phyloP scores from a whole-genome alignment of 2,113 vertebrate genomes.

The Oryzias celebensis region DNA sequence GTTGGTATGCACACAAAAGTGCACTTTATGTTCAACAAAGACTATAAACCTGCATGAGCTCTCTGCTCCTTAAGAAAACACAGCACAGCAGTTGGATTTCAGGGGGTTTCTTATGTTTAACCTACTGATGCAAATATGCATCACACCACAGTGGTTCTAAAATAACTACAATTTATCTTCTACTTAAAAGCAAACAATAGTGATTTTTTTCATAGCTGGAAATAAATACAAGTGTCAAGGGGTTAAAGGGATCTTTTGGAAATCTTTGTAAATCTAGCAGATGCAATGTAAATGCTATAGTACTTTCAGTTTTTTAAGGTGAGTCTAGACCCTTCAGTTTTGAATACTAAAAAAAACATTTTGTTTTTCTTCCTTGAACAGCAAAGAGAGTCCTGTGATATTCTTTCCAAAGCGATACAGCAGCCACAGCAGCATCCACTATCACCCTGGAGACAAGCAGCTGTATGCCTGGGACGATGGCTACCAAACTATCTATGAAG shows the following conservation, averaged over 20 bases:
- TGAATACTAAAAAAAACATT: not conserved
- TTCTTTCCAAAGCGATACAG: slow-evolving; percentile 87
- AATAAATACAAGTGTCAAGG: no score
- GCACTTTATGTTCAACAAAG: not conserved
- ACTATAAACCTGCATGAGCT: no score
- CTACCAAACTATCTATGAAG: slow-evolving; percentile 89
- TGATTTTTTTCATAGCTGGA: no score
- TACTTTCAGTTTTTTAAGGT: not conserved
- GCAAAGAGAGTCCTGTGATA: slow-evolving; percentile 69
- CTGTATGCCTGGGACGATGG: slow-evolving; percentile 94
- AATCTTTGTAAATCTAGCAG: no score
- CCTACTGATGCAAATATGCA: no score
- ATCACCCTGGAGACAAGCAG: slow-evolving; percentile 86
- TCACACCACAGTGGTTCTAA: no score
- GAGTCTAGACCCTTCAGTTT: not conserved
- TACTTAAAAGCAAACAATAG: no score
- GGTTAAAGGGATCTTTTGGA: no score
- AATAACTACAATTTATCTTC: no score
- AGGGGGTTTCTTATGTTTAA: no score
- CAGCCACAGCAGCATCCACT: slow-evolving; percentile 86
- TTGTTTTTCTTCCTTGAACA: slow-evolving; percentile 19
- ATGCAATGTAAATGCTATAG: not conserved
- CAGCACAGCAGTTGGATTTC: no score
- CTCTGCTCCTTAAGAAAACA: no score
- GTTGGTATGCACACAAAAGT: slow-evolving; percentile 19